These are phyloP conservation scores for Diadumene lineata DNA, from an alignment of 92 coral and sea anemone species.

Conservation along the genomic window DNA sequence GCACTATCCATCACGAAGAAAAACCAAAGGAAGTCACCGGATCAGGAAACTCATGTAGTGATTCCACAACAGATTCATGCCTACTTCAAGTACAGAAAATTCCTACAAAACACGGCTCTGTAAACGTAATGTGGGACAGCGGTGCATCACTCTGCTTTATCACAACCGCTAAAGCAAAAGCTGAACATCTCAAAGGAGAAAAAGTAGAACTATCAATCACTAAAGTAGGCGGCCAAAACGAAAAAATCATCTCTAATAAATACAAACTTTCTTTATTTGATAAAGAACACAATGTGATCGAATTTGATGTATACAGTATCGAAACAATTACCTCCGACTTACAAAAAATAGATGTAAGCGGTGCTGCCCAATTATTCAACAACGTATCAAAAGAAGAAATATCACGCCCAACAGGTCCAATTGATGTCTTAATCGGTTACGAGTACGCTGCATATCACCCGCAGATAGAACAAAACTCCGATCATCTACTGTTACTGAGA, in stretches of 20 bases:
- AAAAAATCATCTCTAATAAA: slow-evolving; percentile 36
- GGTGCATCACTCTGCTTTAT: slow-evolving; percentile 30
- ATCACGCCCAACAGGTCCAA: slow-evolving; percentile 51
- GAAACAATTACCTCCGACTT: slow-evolving; percentile 54
- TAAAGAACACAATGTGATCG: slow-evolving; percentile 36
- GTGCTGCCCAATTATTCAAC: slow-evolving; percentile 43
- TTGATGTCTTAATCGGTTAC: slow-evolving; percentile 66
- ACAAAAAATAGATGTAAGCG: slow-evolving; percentile 38
- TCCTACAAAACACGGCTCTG: slow-evolving; percentile 17
- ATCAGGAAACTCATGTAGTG: background rate
- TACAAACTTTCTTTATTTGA: slow-evolving; percentile 62
- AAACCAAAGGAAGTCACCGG: too few species aligned
- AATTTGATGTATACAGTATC: slow-evolving; percentile 47
- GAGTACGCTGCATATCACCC: slow-evolving; percentile 74
- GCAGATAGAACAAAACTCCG: slow-evolving; percentile 38
- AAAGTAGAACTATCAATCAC: slow-evolving; percentile 42
- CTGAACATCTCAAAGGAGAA: slow-evolving; percentile 16
- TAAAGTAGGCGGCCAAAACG: slow-evolving; percentile 46
- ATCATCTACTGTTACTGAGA: slow-evolving; percentile 48
- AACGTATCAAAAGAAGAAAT: slow-evolving; percentile 45
- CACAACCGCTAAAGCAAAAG: slow-evolving; percentile 27
- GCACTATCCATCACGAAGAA: too few species aligned
- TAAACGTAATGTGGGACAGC: slow-evolving; percentile 36
- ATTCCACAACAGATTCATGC: background rate
- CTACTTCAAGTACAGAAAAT: slow-evolving; percentile 21